Percentiles rank a stretch among this genome's conserved stretches.
These are phyloP conservation scores for Xestia c-nigrum DNA, from an alignment of 2,888 invertebrate genomes.

Conservation along the genomic window DNA sequence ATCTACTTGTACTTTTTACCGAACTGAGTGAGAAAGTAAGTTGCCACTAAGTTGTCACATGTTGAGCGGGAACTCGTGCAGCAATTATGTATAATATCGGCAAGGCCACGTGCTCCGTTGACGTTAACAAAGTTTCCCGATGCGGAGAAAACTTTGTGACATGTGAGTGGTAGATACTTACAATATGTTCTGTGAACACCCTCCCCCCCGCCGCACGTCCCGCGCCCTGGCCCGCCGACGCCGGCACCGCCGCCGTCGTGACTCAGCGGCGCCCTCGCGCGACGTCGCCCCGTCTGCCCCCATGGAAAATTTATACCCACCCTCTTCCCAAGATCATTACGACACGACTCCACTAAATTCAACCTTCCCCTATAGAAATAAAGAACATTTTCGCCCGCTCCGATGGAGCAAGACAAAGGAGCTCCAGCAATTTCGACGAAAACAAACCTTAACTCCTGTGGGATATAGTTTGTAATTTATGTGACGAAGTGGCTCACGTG, in stretches of 20 bases:
- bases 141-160: slow-evolving; percentile 90
- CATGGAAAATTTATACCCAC: slow-evolving; percentile 91
- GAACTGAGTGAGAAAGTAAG: slow-evolving; percentile 54
- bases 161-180: slow-evolving; percentile 90
- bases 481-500: slow-evolving; percentile 85
- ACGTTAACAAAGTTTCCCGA: slow-evolving; percentile 90
- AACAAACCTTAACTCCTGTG: slow-evolving; percentile 89
- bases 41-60: slow-evolving; percentile 70
- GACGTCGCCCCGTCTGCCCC: slow-evolving; percentile 90
- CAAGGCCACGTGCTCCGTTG: slow-evolving; percentile 90
- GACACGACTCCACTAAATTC: slow-evolving; percentile 71
- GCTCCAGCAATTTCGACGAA: slow-evolving; percentile 86
- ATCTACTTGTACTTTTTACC: slow-evolving; percentile 47
- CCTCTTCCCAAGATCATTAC: slow-evolving; percentile 88
- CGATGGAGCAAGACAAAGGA: slow-evolving; percentile 85
- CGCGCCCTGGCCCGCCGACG: slow-evolving; percentile 71
- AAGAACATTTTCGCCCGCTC: slow-evolving; percentile 74
- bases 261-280: slow-evolving; percentile 90
- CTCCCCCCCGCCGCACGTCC: slow-evolving; percentile 66
- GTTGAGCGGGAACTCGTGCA: slow-evolving; percentile 77
- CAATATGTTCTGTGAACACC: slow-evolving; percentile 86
- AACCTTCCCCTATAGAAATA: slow-evolving; percentile 76
- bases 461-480: slow-evolving; percentile 90
- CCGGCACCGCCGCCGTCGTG: slow-evolving; percentile 81
- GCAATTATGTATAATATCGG: slow-evolving; percentile 86